Conservation (phyloP, 2,888 invertebrate genomes). For the Ephialtes manifestator region DNA sequence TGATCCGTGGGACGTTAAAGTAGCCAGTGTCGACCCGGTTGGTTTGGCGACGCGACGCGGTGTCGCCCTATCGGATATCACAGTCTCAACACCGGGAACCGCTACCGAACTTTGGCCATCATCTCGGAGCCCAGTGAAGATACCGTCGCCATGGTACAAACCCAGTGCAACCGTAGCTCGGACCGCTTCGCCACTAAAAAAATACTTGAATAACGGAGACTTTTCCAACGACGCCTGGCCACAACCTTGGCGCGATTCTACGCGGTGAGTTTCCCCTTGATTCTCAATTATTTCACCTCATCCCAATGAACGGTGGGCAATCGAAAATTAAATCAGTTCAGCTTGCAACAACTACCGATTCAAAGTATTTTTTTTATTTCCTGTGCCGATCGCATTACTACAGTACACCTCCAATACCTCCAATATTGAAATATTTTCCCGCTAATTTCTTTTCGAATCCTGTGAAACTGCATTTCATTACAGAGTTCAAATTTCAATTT, state of each 20-base stretch:
- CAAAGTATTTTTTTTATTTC: not conserved
- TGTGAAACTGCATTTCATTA: too few relatives aligned
- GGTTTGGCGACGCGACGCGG: constrained; percentile 79
- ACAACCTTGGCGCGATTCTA: constrained; percentile 65
- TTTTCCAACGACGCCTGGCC: constrained; percentile 48
- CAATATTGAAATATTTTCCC: too few relatives aligned
- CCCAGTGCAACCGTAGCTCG: constrained; percentile 70
- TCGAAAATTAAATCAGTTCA: not conserved
- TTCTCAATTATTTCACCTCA: not conserved
- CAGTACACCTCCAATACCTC: too few relatives aligned
- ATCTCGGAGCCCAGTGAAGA: constrained; percentile 70
- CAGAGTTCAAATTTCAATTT: too few relatives aligned
- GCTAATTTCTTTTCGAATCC: too few relatives aligned
- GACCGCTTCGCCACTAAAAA: not conserved
- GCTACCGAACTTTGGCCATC: constrained; percentile 55
- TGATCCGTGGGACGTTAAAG: constrained; percentile 84
- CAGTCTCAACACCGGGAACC: constrained; percentile 52
- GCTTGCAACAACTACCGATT: not conserved
- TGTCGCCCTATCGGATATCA: constrained; percentile 74
- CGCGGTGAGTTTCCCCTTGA: constrained; percentile 62
- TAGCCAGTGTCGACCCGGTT: constrained; percentile 83
- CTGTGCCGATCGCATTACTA: too few relatives aligned
- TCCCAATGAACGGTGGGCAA: not conserved
- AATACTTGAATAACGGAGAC: constrained; percentile 41
- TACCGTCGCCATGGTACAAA: constrained; percentile 84